A percentile compares a stretch with the other conserved stretches of the same genome.
phyloP scores from a whole-genome alignment of 2,888 invertebrate species.

The Vandiemenella viatica region DNA sequence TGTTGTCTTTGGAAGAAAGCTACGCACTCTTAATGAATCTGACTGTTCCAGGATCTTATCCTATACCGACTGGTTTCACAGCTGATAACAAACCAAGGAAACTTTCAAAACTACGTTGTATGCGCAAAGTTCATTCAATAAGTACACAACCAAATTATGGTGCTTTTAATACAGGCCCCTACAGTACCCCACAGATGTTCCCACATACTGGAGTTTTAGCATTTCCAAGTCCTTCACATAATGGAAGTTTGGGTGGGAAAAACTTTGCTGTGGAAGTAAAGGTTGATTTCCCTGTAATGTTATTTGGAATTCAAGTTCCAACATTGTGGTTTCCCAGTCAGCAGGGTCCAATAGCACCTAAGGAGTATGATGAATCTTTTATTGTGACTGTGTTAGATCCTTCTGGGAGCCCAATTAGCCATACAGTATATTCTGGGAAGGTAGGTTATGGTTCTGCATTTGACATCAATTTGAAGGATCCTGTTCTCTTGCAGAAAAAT shows the following conservation, averaged over 20 bases:
- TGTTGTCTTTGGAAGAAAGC: constrained; percentile 6
- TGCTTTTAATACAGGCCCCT: background rate
- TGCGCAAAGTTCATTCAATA: constrained; percentile 2
- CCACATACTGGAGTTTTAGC: background rate
- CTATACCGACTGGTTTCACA: constrained; percentile 4
- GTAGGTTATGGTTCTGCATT: constrained; percentile 3
- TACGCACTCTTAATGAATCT: constrained; percentile 7
- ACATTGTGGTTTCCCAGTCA: constrained; percentile 1
- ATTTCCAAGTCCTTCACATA: constrained; percentile 3
- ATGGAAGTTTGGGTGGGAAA: constrained; percentile 3
- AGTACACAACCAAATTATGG: background rate
- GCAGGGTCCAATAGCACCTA: background rate
- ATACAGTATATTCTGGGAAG: constrained; percentile 4
- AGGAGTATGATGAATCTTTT: constrained; percentile 9
- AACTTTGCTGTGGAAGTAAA: constrained; percentile 7
- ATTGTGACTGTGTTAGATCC: constrained; percentile 7
- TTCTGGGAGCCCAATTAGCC: constrained; percentile 7
- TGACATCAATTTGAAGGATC: constrained; percentile 6
- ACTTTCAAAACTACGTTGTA: constrained; percentile 4
- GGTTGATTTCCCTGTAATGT: constrained; percentile 7
- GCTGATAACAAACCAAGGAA: constrained; percentile 1
- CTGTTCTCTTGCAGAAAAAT: constrained; percentile 7
- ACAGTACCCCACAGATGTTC: background rate
- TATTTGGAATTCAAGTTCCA: constrained; percentile 8
- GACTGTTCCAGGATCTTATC: constrained; percentile 2